Conservation (phyloP, 92 coral and sea anemone species). For the Phenganax marumi region DNA sequence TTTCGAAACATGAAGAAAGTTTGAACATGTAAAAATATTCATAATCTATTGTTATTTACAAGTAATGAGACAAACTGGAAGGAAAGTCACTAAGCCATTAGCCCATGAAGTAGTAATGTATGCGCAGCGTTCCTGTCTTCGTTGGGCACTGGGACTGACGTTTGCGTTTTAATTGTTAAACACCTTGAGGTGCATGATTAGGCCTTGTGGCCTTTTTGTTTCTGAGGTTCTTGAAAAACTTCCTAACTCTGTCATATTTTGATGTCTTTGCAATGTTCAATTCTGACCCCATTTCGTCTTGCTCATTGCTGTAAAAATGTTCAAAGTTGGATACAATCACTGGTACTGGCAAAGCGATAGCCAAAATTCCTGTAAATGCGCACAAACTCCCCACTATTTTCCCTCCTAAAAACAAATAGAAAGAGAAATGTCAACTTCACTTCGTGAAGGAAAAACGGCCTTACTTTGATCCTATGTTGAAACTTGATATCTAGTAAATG, state of each 20-base stretch:
- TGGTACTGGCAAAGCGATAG: constrained; percentile 94
- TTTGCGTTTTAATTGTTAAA: not conserved
- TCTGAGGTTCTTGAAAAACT: constrained; percentile 9
- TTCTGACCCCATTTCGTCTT: not conserved
- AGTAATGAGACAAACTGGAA: too few species aligned
- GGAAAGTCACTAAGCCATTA: too few species aligned
- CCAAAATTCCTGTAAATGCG: constrained; percentile 87
- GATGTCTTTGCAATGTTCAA: not conserved
- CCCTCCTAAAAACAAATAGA: constrained; percentile 63
- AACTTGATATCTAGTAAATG: too few species aligned
- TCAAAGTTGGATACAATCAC: constrained; percentile 96
- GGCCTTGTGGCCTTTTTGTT: not conserved
- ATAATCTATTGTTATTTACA: too few species aligned
- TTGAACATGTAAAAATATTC: too few species aligned
- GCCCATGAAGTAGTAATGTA: too few species aligned
- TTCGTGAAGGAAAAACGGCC: not conserved
- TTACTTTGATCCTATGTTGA: too few species aligned
- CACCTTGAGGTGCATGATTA: not conserved
- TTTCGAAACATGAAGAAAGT: too few species aligned
- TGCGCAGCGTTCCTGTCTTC: too few species aligned
- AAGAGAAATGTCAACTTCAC: not conserved
- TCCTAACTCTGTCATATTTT: constrained; percentile 12
- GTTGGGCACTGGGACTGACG: too few species aligned
- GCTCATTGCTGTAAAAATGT: constrained; percentile 69
- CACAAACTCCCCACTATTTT: constrained; percentile 90